Percentiles rank a stretch among this genome's conserved stretches.
Evolutionary conservation across 2,797 vertebrate genomes (phyloP).

Genomic region (Anguilla pacifica): DNA sequence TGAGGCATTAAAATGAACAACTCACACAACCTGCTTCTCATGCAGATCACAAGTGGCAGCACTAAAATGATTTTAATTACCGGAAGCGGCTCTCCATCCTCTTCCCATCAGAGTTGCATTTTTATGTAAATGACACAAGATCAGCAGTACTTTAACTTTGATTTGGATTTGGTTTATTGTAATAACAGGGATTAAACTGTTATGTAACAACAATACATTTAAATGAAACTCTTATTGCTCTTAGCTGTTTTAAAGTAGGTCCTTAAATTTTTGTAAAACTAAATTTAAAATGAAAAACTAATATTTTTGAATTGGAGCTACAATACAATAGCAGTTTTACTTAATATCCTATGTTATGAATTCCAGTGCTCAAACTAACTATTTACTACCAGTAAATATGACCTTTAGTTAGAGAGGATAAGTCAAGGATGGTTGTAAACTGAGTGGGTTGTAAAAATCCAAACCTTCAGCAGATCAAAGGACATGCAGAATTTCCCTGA

Average conservation of each 20-base stretch:
- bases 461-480: neutral
- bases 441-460: neutral
- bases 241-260: neutral
- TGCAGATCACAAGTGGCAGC: no score
- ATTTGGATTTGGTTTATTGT: neutral
- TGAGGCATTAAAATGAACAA: no score
- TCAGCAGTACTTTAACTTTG: neutral
- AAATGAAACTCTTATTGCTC: neutral
- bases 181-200: neutral
- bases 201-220: neutral
- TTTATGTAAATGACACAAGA: neutral
- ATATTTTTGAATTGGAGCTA: neutral
- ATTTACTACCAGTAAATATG: conserved; percentile 16
- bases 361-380: neutral
- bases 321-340: neutral
- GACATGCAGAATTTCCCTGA: neutral
- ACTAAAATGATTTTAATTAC: no score
- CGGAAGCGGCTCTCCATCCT: no score
- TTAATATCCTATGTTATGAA: neutral
- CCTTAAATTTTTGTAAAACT: neutral
- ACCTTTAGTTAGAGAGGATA: neutral
- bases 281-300: neutral
- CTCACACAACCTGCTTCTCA: no score
- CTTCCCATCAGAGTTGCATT: neutral
- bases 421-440: neutral